phyloP scores from a whole-genome alignment of 2,797 vertebrate genomes.

The Trachops cirrhosus region DNA sequence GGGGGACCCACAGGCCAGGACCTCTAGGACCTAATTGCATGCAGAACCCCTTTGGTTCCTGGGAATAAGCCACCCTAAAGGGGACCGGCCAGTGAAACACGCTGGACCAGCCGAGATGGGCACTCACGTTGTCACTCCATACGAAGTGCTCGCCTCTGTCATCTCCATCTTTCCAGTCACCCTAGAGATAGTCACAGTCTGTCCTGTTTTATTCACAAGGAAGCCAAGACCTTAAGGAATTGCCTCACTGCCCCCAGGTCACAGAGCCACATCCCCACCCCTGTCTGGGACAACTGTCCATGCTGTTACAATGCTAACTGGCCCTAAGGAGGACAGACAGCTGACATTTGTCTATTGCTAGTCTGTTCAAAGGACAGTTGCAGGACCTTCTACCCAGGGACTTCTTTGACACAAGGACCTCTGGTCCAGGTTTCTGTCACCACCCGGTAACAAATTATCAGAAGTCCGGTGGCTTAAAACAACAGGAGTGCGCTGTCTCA shows the following conservation, averaged over 20 bases:
- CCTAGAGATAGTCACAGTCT: neutral
- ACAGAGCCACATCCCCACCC: neutral
- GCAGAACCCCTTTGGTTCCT: neutral
- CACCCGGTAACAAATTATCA: neutral
- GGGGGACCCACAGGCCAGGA: neutral
- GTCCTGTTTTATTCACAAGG: neutral
- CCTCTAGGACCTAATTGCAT: neutral
- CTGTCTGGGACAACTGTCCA: fast-evolving
- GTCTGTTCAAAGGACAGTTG: neutral
- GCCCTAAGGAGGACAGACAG: neutral
- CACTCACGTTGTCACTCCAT: fast-evolving
- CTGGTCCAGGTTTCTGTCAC: neutral
- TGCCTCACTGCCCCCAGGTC: neutral
- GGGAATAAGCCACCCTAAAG: neutral
- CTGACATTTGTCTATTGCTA: neutral
- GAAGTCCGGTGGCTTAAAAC: neutral
- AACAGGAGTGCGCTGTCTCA: neutral
- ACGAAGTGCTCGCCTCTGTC: fast-evolving
- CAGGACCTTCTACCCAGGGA: neutral
- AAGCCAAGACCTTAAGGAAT: neutral
- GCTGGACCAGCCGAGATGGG: fast-evolving
- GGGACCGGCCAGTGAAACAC: too few species aligned
- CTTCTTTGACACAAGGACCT: neutral
- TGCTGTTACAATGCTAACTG: neutral
- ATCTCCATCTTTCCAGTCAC: too few species aligned